Percentiles rank a stretch among this genome's conserved stretches.
Evolutionary conservation across 2,888 invertebrate genomes (phyloP).

Genomic region (Tenthredo scrophulariae): DNA sequence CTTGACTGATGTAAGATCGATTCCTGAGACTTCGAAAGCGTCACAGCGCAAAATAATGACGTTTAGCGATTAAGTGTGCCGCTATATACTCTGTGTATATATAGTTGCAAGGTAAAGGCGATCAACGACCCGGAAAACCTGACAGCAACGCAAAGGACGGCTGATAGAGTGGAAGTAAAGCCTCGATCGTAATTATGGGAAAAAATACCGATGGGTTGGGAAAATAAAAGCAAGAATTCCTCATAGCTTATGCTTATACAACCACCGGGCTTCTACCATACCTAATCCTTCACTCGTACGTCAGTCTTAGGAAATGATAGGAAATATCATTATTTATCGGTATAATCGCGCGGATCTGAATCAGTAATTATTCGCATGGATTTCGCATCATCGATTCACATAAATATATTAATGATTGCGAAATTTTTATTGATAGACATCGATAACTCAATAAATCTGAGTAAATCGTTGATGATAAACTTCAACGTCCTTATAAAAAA

Average conservation of each 20-base stretch:
- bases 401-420: not conserved
- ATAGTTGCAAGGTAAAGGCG: slow-evolving; percentile 32
- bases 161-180: slow-evolving; percentile 42
- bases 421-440: not conserved
- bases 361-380: not conserved
- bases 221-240: not conserved
- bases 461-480: not conserved
- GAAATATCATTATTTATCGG: not conserved
- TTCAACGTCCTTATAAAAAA: not conserved
- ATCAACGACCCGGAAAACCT: slow-evolving; percentile 40
- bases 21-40: not conserved
- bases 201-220: not conserved
- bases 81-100: not conserved
- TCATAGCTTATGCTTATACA: not conserved
- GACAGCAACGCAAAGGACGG: slow-evolving; percentile 25
- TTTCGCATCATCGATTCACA: not conserved
- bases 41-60: slow-evolving; percentile 20
- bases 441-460: not conserved
- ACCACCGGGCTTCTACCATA: not conserved
- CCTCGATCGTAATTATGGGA: slow-evolving; percentile 38
- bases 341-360: not conserved
- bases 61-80: slow-evolving; percentile 13
- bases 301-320: not conserved
- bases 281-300: not conserved
- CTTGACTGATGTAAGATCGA: slow-evolving; percentile 31